Conservation (phyloP, 1,140 invertebrate species). For the Pachyrhynchus sulphureomaculatus region DNA sequence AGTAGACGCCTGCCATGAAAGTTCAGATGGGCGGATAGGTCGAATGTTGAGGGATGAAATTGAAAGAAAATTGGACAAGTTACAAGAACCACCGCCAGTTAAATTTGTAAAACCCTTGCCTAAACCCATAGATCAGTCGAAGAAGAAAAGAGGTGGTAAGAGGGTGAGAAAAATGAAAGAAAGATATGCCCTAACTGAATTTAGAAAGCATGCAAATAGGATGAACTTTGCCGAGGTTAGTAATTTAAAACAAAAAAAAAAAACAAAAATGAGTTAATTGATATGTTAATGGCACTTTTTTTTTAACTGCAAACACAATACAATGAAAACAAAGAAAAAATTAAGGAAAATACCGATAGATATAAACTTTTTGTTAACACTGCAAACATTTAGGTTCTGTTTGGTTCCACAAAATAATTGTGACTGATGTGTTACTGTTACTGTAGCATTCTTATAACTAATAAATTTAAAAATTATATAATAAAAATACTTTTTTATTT, state of each 20-base stretch:
- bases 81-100: constrained; percentile 97
- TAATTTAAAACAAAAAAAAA: constrained; percentile 33
- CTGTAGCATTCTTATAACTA: no score
- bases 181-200: constrained; percentile 94
- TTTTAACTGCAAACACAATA: no score
- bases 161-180: constrained; percentile 99
- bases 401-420: no score
- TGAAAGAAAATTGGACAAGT: constrained; percentile 95
- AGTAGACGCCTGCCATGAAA: constrained; percentile 93
- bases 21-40: constrained; percentile 81
- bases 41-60: constrained; percentile 84
- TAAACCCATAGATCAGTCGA: constrained; percentile 94
- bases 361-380: no score
- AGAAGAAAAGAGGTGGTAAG: constrained; percentile 96
- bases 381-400: no score
- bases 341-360: no score
- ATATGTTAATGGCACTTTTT: no score
- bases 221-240: constrained; percentile 97
- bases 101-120: constrained; percentile 93
- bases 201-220: constrained; percentile 95
- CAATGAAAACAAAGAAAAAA: no score
- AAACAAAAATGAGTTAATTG: no score
- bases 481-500: no score
- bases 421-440: no score
- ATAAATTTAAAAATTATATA: no score